Conservation (phyloP, 2,888 invertebrate species). For the Tenthredo distinguenda region DNA sequence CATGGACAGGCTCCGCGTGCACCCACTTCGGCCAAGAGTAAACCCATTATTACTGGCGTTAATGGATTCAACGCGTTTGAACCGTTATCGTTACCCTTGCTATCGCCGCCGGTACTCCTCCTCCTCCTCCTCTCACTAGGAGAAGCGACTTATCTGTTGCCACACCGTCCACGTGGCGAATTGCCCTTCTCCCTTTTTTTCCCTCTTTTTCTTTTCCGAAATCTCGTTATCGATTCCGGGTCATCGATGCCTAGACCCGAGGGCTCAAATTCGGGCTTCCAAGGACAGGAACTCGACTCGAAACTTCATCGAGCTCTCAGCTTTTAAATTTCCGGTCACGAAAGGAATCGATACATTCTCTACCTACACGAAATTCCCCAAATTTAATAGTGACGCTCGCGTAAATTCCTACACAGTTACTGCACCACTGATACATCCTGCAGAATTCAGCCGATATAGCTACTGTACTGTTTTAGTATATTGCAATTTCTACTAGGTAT, state of each 20-base stretch:
- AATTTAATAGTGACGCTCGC: background rate
- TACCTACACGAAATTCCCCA: background rate
- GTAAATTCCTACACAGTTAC: background rate
- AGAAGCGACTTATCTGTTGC: background rate
- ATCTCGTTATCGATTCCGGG: conserved; percentile 35
- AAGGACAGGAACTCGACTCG: background rate
- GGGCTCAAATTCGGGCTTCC: background rate
- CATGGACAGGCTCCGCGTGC: conserved; percentile 25
- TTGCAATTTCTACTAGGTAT: background rate
- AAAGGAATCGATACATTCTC: conserved; percentile 9
- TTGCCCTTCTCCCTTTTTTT: background rate
- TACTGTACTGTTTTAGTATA: background rate
- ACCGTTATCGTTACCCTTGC: conserved; percentile 30
- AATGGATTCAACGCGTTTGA: conserved; percentile 48
- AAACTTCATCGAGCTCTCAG: background rate
- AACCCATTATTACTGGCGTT: conserved; percentile 48
- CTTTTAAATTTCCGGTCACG: conserved; percentile 21
- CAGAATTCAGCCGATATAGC: background rate
- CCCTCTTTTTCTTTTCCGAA: background rate
- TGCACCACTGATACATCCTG: background rate
- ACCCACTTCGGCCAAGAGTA: conserved; percentile 44
- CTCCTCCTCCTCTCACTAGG: background rate
- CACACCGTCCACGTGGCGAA: background rate
- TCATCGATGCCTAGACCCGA: conserved; percentile 34
- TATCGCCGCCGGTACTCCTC: background rate